Evolutionary conservation across 2,113 vertebrate genomes (phyloP), one percentile per base, ranked within the genome.

Genomic region (Pollachius pollachius): DNA sequence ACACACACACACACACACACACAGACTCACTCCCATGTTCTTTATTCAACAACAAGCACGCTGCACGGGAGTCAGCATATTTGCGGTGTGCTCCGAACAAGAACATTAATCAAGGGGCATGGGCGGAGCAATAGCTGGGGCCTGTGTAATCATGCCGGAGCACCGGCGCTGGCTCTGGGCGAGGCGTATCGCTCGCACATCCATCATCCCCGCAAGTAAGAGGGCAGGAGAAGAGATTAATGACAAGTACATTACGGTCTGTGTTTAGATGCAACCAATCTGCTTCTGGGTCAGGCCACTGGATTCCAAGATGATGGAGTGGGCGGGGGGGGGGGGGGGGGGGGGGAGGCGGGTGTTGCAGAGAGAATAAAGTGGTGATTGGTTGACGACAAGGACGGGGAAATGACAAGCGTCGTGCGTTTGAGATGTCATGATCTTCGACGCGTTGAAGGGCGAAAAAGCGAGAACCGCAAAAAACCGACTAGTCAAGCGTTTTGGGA

Each of bases 181-280:
- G 8, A 2, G 8, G 41, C 59, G 75, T 62, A 52, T 71, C 13
- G 75, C 41, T 71, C 76, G 58, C 81, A 84, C 85, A 88, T 92
- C 89, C 80, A 92, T 92, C 88, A 89, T 84, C 66, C 67, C 72
- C 75, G 76, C 75, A 84, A 82, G 84, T 80, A 84, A 81, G 71
- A 82, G 77, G 54, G 57, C 57, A 67, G 78, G 58, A 69, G 72
- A 60, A 75, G 81, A 90, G 89, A 92, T 91, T 91, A 89, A 92
- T 92, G 90, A 89, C 86, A 85, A 89, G 78, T 90, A 81, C 85
- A 90, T 91, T 91, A 90, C 54, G 81, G 87, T 87, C 83, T 81
- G 79, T 89, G 81, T 89, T 90, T 88, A 81, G 87, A 87, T 83
- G 79, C 86, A 76, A 71, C 81, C 82, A 80, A 72, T 86, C 81